Conservation (phyloP, 1,140 invertebrate genomes). For the Drosophila leontia region DNA sequence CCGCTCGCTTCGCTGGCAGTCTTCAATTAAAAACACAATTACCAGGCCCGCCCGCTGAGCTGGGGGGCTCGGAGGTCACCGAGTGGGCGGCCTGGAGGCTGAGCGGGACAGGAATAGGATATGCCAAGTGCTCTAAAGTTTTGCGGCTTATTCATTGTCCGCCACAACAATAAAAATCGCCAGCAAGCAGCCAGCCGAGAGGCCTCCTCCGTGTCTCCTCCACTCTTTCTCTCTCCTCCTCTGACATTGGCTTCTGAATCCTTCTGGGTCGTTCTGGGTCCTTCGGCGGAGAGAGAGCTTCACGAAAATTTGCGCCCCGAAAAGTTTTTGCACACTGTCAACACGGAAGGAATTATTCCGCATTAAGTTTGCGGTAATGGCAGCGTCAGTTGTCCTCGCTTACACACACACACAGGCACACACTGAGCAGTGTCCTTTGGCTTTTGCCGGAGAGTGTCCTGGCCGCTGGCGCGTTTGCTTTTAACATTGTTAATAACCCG, state of each 20-base stretch:
- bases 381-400: constrained; percentile 44
- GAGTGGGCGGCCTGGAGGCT: neutral
- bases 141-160: constrained; percentile 81
- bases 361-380: constrained; percentile 82
- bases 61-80: constrained; percentile 13
- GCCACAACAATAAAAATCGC: constrained; percentile 71
- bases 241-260: constrained; percentile 14
- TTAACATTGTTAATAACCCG: constrained; percentile 83
- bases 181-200: constrained; percentile 31
- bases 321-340: constrained; percentile 82
- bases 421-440: constrained; percentile 18
- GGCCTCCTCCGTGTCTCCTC: constrained; percentile 15
- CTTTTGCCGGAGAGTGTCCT: constrained; percentile 49
- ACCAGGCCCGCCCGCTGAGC: constrained; percentile 60
- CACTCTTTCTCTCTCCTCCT: neutral
- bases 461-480: constrained; percentile 62
- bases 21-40: constrained; percentile 82
- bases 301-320: constrained; percentile 62
- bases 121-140: constrained; percentile 78
- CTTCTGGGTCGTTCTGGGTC: constrained; percentile 5
- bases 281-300: constrained; percentile 5
- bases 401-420: constrained; percentile 15
- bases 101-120: constrained; percentile 73
- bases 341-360: constrained; percentile 82
- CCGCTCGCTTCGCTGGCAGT: constrained; percentile 63